A percentile compares a stretch with the other conserved stretches of the same genome.
Evolutionary conservation across 1,140 invertebrate genomes (phyloP).

Genomic region (Polypedilum pembai): DNA sequence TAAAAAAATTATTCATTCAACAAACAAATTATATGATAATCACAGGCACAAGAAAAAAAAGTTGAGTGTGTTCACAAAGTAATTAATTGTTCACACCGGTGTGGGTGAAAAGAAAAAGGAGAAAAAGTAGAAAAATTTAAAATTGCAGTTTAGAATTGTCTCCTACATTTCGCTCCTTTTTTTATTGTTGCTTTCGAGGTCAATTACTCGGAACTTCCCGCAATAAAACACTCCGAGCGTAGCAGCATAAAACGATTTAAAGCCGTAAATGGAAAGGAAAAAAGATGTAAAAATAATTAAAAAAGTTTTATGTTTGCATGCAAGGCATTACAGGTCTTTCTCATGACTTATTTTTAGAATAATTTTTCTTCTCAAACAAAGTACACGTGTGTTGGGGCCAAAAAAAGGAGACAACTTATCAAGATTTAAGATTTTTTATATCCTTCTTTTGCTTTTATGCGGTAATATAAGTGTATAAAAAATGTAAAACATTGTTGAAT

Average conservation of each 20-base stretch:
- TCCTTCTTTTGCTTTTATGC: neutral
- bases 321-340: neutral
- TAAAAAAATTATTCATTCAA: neutral
- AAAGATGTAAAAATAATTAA: slow-evolving; percentile 27
- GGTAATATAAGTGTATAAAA: neutral
- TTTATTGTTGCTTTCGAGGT: slow-evolving; percentile 20
- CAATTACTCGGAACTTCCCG: slow-evolving; percentile 23
- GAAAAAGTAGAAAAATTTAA: neutral
- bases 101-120: neutral
- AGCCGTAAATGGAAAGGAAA: neutral
- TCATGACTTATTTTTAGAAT: neutral
- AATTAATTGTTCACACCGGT: neutral
- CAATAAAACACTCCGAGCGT: slow-evolving; percentile 8
- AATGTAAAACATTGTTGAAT: neutral
- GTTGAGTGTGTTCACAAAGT: neutral
- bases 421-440: neutral
- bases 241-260: slow-evolving; percentile 22
- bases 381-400: neutral
- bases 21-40: slow-evolving; percentile 14
- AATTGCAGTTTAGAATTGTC: neutral
- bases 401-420: neutral
- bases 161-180: neutral
- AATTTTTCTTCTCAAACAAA: too few relatives aligned
- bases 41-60: neutral
- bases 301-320: slow-evolving; percentile 22